Evolutionary conservation across 2,113 vertebrate genomes (phyloP), one percentile per base, ranked within the genome.

Genomic region (Cariama cristata): DNA sequence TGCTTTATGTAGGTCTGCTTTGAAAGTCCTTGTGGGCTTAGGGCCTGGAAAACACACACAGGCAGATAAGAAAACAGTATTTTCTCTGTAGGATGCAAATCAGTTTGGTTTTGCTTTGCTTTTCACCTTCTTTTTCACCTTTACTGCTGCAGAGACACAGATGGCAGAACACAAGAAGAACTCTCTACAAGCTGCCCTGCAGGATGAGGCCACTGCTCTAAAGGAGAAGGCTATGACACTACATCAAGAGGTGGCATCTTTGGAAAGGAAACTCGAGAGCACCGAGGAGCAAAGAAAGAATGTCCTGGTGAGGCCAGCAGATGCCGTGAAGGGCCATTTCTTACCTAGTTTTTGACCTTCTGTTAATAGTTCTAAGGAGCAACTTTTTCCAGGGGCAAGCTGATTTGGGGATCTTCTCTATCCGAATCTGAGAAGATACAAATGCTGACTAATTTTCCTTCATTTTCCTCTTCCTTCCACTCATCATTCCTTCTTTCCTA

Each of bases 281-380:
- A 44, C 93, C 24, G 96, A 98, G 85, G 85, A 95, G 38, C 97
- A 97, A 30, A 95, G 74, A 45, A 77, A 58, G 75, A 97, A 98
- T 79, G 49, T 95, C 45, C 93, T 97, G 98, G 98, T 98, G 91
- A 97, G 90, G n/a, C 53, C 79, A 60, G 20, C 64, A 82, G 69
- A 55, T 60, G 44, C 53, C 2, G 4, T 13, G 1, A 56, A 42
- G n/a, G 68, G 33, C 26, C 30, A 12, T 84, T 53, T 66, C 38
- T 19, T 62, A 21, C 1, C 1, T 50, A 1, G 6, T 33, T 28
- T 66, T 33, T 53, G 6, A 19, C 20, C 35, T 69, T n/a, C 9
- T 60, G 30, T 60, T 82, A 26, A 12, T n/a, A 58, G 40, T 26
- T 49, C 10, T 58, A 35, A 60, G 56, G 60, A 58, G 14, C 23